Percentiles rank a stretch among this genome's conserved stretches.
Evolutionary conservation across 2,888 invertebrate genomes (phyloP).

Genomic region (Tridacna crocea): DNA sequence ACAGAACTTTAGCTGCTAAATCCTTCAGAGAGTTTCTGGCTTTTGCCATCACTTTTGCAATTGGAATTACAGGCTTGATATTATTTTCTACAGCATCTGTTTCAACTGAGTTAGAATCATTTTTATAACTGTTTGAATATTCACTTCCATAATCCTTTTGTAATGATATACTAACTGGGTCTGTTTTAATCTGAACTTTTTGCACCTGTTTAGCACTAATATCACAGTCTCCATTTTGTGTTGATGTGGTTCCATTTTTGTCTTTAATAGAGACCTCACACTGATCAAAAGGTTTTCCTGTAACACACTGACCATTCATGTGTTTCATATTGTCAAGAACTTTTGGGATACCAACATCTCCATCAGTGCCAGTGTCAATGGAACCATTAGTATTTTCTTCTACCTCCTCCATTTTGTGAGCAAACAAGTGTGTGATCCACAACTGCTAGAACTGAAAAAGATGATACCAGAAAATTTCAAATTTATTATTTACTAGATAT

Average conservation of each 20-base stretch:
- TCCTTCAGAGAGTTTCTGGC: conserved; percentile 66
- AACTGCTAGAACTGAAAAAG: background rate
- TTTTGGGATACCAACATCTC: background rate
- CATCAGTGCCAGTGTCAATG: background rate
- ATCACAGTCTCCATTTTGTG: background rate
- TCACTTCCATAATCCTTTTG: background rate
- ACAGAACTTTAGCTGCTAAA: conserved; percentile 61
- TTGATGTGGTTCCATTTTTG: background rate
- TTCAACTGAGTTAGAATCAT: background rate
- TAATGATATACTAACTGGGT: background rate
- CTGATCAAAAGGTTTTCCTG: background rate
- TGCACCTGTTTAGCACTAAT: background rate
- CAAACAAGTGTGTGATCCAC: background rate
- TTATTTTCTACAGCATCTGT: background rate
- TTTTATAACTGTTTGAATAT: background rate
- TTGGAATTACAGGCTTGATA: background rate
- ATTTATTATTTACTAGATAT: no score
- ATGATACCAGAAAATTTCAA: no score
- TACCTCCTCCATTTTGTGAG: background rate
- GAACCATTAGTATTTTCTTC: background rate
- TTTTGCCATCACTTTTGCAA: conserved; percentile 24
- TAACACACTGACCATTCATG: conserved; percentile 32
- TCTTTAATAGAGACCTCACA: background rate
- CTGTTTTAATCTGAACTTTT: background rate
- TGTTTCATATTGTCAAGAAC: conserved; percentile 28